These are phyloP conservation scores for Diadromus collaris DNA, from an alignment of 2,888 invertebrate genomes.

Conservation along the genomic window DNA sequence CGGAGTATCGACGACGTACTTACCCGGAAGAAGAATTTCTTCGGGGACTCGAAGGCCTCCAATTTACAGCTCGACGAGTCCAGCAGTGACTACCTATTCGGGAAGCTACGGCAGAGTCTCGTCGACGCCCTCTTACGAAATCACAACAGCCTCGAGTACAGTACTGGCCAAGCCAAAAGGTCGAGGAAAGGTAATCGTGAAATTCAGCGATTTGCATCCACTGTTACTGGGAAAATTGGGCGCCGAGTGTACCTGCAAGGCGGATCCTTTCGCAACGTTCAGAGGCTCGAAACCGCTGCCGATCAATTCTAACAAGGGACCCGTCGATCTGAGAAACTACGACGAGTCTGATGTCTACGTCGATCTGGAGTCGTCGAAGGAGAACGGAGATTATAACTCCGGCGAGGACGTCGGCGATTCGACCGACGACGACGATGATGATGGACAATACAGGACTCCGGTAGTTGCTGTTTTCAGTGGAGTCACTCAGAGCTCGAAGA, in stretches of 20 bases:
- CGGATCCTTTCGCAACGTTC: slow-evolving; percentile 76
- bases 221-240: slow-evolving; percentile 86
- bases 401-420: slow-evolving; percentile 48
- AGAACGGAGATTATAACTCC: slow-evolving; percentile 60
- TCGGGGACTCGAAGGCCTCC: slow-evolving; percentile 1
- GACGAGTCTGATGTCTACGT: slow-evolving; percentile 78
- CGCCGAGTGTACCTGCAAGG: slow-evolving; percentile 86
- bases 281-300: slow-evolving; percentile 69
- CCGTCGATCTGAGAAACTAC: slow-evolving; percentile 75
- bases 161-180: slow-evolving; percentile 41
- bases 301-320: slow-evolving; percentile 74
- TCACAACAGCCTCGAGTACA: slow-evolving; percentile 40
- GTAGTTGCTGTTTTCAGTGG: slow-evolving; percentile 53
- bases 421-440: slow-evolving; percentile 9
- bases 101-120: slow-evolving; percentile 62
- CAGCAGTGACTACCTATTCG: slow-evolving; percentile 67
- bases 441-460: slow-evolving; percentile 52
- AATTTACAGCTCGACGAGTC: slow-evolving; percentile 42
- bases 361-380: slow-evolving; percentile 70
- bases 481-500: slow-evolving; percentile 31
- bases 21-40: slow-evolving; percentile 23
- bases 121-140: slow-evolving; percentile 48
- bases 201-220: slow-evolving; percentile 88
- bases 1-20: slow-evolving; percentile 27
- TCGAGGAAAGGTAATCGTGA: slow-evolving; percentile 83